These are phyloP conservation scores for Melanostoma scalare DNA, from an alignment of 2,888 invertebrate genomes.

Conservation along the genomic window DNA sequence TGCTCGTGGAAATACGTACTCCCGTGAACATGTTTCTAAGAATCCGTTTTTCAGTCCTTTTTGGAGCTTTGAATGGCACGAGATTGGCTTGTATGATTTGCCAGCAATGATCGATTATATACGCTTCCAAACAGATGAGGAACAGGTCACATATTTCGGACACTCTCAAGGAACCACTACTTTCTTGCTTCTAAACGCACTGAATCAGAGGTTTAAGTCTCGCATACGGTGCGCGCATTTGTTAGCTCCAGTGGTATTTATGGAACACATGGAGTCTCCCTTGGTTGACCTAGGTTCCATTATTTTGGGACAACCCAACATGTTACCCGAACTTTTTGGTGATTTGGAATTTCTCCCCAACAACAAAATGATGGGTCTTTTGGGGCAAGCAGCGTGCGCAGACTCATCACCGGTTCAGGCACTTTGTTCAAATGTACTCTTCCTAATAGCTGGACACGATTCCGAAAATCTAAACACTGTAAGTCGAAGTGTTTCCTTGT, in stretches of 20 bases:
- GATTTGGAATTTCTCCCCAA: conserved; percentile 80
- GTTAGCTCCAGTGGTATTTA: conserved; percentile 79
- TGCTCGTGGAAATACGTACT: conserved; percentile 88
- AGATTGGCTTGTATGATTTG: conserved; percentile 80
- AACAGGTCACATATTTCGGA: conserved; percentile 76
- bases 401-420: conserved; percentile 76
- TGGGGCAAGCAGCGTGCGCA: conserved; percentile 78
- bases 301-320: conserved; percentile 78
- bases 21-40: conserved; percentile 67
- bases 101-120: conserved; percentile 80
- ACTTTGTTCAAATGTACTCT: conserved; percentile 79
- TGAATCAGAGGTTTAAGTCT: conserved; percentile 74
- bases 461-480: conserved; percentile 78
- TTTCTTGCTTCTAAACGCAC: conserved; percentile 76
- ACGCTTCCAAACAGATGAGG: conserved; percentile 75
- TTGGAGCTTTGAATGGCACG: conserved; percentile 81
- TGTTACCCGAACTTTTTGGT: conserved; percentile 79
- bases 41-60: conserved; percentile 65
- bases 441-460: conserved; percentile 80
- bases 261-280: conserved; percentile 81
- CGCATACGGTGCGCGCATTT: conserved; percentile 78
- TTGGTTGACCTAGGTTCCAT: conserved; percentile 86
- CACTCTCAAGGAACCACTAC: conserved; percentile 80
- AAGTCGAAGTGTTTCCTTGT: conserved; percentile 37
- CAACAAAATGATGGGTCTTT: conserved; percentile 75